Base-by-base conservation (phyloP, 2,888 invertebrate species). In the Cryptosula pallasiana region DNA sequence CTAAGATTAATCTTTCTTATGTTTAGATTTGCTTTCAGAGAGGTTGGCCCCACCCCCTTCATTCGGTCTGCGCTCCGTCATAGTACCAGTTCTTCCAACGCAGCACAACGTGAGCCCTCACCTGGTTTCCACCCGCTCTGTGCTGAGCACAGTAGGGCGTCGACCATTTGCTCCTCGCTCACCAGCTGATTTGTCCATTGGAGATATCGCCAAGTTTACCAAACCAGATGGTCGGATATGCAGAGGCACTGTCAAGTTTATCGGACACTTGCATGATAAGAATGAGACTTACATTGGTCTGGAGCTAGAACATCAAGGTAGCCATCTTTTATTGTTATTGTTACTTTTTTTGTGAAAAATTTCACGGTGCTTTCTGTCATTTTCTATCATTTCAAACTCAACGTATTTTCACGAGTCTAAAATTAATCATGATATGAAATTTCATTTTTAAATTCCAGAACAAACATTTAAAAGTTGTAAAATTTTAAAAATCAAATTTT, bases 231-330 rank as follows among this genome's bases (percentile, higher is more conserved):
- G 84, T 29, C 82, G 82, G 75, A 80, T 84, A 25, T 81, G 81
- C 73, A 80, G 80, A 73, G 84, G 84, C 3, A 74, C 77, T 2
- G 82, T 84, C 23, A 81, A 81, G 73, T 84, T 80, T 75, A 78
- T 84, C 13, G 84, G 84, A 1, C 82, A 82, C 73, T 77, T 84
- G 23, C 84, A 83, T 9, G 82, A 81, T 1, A 77, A 82, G 69
- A 80, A 79, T 58, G 83, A 84, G 74, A 78, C 79, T 13, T 84
- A 83, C 74, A 77, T 84, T 0, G 84, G 84, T 0, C 78, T 84
- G 45, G 84, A 84, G 74, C 76, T 84, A n/a, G 82, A 84, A 72
- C 79, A 81, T 74, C 83, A 84, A 78, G 82, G 83, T 82, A 73
- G 9, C 20, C 20, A 45, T 45, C 20, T 13, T 45, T 9, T 9